Conservation (phyloP, 2,888 invertebrate genomes). For the Caenorhabditis virilis region DNA sequence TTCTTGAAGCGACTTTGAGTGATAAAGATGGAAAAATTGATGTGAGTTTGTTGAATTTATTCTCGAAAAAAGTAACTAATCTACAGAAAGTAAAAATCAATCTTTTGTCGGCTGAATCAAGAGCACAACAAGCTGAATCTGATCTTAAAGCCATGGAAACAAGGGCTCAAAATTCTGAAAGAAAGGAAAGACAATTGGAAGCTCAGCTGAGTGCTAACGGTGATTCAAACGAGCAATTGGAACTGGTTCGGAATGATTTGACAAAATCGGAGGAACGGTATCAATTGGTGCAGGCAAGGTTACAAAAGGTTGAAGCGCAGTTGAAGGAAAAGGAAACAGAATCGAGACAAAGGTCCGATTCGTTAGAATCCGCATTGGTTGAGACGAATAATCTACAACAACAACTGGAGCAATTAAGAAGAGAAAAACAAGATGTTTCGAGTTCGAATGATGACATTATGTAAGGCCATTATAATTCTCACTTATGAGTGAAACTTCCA, state of each 20-base stretch:
- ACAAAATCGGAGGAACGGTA: constrained; percentile 27
- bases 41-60: constrained; percentile 15
- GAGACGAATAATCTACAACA: background rate
- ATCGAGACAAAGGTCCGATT: background rate
- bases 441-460: background rate
- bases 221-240: constrained; percentile 15
- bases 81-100: constrained; percentile 31
- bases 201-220: constrained; percentile 32
- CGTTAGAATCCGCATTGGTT: background rate
- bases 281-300: constrained; percentile 10
- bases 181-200: constrained; percentile 22
- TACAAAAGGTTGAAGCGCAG: constrained; percentile 14
- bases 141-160: constrained; percentile 31
- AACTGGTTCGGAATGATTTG: constrained; percentile 24
- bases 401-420: background rate
- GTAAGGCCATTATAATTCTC: background rate
- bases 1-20: constrained; percentile 34
- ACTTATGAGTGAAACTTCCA: background rate
- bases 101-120: constrained; percentile 41
- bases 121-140: constrained; percentile 42
- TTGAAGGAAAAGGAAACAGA: constrained; percentile 14
- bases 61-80: background rate
- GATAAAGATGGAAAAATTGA: constrained; percentile 45
- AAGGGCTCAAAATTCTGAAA: constrained; percentile 16
- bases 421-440: background rate